Base-by-base conservation (phyloP, 2,113 vertebrate species). In the Grammomys surdaster region DNA sequence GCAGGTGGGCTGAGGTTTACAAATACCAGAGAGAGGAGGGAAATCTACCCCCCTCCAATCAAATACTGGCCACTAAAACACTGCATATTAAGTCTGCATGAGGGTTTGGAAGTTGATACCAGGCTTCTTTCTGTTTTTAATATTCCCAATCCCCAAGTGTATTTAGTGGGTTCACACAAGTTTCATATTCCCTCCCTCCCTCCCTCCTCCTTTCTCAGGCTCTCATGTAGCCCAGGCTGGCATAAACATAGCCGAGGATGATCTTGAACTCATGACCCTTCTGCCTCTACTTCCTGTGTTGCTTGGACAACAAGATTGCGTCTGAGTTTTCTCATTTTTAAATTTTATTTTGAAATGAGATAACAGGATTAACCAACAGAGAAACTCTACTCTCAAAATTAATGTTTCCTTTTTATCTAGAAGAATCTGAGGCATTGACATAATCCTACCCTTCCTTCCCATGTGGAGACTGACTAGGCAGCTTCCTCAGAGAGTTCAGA, bases 11-110 rank as follows among this genome's bases (percentile, higher is more conserved):
- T n/a, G 46, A 75, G 91, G 7, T 77, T 90, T 69, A 88, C 82
- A 92, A 95, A 91, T n/a, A 65, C 81, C 36, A 58, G 72, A 31
- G 11, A 12, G 94, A 17, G 85, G 89, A 82, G 76, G n/a, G 17
- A 46, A 19, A 22, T 11, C 36, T 20, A 40, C 58, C 6, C 0
- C 0, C 6, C 2, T 31, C 65, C 10, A 1, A 12, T 16, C 24
- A 43, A 54, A 48, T 72, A 54, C 88, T 92, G 40, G 75, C 54
- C 43, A 26, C 87, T 16, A 69, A 77, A 73, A 33, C 48, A 3
- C 10, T 17, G 36, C 10, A 48, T 33, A 69, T 88, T 16, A 36
- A 43, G 56, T 75, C 43, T 86, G 17, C 8, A 5, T 31, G 20
- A 43, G 67, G 36, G 40, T 88, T 82, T 94, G 75, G 77, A 78